These are phyloP conservation scores for Altica lythri DNA, from an alignment of 2,888 invertebrate species.

Conservation along the genomic window DNA sequence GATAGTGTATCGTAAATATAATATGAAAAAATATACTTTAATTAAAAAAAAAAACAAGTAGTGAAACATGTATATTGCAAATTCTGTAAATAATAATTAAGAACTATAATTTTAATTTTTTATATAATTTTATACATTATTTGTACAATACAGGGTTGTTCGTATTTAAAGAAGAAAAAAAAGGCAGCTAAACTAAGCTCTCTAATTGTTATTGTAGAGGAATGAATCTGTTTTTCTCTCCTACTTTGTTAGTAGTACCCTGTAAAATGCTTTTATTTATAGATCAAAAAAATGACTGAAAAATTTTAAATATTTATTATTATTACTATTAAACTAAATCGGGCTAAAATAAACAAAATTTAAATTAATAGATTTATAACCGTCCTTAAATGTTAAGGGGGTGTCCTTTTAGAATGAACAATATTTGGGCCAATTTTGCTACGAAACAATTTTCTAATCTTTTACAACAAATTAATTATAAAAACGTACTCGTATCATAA, in stretches of 20 bases:
- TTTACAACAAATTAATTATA: no score
- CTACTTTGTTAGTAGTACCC: constrained; percentile 37
- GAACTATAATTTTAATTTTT: constrained; percentile 48
- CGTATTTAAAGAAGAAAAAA: constrained; percentile 35
- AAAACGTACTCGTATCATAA: no score
- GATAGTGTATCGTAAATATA: constrained; percentile 38
- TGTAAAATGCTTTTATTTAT: constrained; percentile 43
- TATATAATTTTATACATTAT: constrained; percentile 49
- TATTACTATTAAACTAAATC: constrained; percentile 30
- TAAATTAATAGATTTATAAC: constrained; percentile 40
- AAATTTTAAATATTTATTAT: constrained; percentile 37
- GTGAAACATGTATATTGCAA: constrained; percentile 43
- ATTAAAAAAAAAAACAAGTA: constrained; percentile 38
- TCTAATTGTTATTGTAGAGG: constrained; percentile 35
- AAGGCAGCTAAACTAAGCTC: constrained; percentile 42
- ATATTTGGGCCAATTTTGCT: constrained; percentile 7
- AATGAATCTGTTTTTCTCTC: constrained; percentile 22
- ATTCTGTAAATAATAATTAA: constrained; percentile 46
- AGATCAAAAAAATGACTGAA: constrained; percentile 43
- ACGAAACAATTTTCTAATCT: no score
- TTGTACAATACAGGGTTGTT: constrained; percentile 50
- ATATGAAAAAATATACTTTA: constrained; percentile 38
- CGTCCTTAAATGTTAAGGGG: constrained; percentile 39
- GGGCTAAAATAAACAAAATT: constrained; percentile 41
- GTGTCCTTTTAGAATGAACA: constrained; percentile 12